A percentile compares a stretch with the other conserved stretches of the same genome.
phyloP scores from a whole-genome alignment of 1,140 invertebrate species.

The Arion vulgaris region DNA sequence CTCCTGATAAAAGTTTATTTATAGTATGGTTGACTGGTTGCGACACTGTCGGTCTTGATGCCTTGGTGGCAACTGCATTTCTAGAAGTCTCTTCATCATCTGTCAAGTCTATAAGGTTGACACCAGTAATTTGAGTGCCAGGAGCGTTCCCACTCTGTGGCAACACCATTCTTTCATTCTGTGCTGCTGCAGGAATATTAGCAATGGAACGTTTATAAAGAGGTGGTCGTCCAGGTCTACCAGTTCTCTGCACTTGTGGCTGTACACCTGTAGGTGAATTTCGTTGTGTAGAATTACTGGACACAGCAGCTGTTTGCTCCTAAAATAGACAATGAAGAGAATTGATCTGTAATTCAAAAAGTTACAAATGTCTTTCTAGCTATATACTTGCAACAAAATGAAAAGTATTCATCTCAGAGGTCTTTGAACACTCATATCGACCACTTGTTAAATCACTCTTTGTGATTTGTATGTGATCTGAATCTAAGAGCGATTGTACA shows the following conservation, averaged over 20 bases:
- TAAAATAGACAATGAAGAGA: no score
- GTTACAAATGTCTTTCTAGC: no score
- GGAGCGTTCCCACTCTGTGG: background rate
- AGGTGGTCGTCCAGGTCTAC: constrained; percentile 3
- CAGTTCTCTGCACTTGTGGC: background rate
- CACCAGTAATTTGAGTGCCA: background rate
- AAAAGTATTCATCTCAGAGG: no score
- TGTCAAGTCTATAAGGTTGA: constrained; percentile 39
- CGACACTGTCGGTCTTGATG: background rate
- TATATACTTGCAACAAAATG: no score
- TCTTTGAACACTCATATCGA: no score
- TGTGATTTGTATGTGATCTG: no score
- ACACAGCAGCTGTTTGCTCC: background rate
- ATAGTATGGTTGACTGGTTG: background rate
- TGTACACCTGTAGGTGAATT: background rate
- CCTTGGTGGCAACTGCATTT: background rate
- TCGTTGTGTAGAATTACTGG: background rate
- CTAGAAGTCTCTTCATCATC: constrained; percentile 33
- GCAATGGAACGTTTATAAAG: background rate
- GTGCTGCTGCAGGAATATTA: background rate
- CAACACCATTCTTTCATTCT: background rate
- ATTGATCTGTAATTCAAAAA: no score
- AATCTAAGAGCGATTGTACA: no score
- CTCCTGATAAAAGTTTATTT: background rate
- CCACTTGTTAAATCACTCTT: no score